These are phyloP conservation scores for Ornithoptera priamus DNA, from an alignment of 2,888 invertebrate species.

Conservation along the genomic window DNA sequence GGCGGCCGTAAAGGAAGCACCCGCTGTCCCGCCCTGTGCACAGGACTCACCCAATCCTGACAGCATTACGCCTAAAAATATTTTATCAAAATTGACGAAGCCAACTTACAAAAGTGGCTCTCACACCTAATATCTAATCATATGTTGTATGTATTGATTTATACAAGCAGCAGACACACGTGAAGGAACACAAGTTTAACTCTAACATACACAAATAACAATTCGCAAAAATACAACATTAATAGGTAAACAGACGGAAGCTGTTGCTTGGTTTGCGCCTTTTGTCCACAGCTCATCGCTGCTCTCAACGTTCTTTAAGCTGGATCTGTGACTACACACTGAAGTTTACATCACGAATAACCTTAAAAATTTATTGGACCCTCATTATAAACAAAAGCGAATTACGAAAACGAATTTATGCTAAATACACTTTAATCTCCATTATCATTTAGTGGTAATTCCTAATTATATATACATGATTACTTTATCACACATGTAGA, in stretches of 20 bases:
- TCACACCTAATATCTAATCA: too few species aligned
- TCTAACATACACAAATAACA: too few species aligned
- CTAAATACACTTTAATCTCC: neutral
- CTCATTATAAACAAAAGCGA: neutral
- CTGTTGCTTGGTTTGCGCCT: too few species aligned
- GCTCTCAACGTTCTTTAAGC: too few species aligned
- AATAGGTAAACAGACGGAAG: too few species aligned
- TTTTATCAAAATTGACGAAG: neutral
- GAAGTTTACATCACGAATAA: neutral
- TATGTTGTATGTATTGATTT: too few species aligned
- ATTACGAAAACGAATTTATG: neutral
- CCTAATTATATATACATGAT: neutral
- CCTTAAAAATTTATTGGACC: neutral
- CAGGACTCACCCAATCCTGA: slow-evolving; percentile 26
- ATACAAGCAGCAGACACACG: too few species aligned
- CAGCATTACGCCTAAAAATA: neutral
- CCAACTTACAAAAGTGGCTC: too few species aligned
- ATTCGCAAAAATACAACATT: too few species aligned
- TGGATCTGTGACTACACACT: neutral
- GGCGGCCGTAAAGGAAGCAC: slow-evolving; percentile 50
- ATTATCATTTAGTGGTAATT: neutral
- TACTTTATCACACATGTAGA: neutral
- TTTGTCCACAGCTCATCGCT: too few species aligned
- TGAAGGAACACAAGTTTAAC: too few species aligned
- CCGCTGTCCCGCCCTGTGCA: slow-evolving; percentile 39